A percentile compares a stretch with the other conserved stretches of the same genome.
Evolutionary conservation across 2,888 invertebrate species (phyloP).

Genomic region (Therioaphis trifolii): DNA sequence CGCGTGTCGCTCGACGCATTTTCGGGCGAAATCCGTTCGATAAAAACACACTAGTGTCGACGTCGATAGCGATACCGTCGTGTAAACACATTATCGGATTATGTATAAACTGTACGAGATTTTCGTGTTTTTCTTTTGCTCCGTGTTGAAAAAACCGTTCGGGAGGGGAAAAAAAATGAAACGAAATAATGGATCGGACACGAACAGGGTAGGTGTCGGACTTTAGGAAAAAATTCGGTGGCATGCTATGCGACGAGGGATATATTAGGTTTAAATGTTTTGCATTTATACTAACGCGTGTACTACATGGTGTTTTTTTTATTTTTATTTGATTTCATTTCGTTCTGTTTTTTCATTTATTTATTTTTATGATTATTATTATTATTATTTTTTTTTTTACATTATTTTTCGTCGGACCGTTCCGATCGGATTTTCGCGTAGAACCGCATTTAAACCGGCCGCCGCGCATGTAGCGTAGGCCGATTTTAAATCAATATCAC

Average conservation of each 20-base stretch:
- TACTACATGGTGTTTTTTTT: conserved; percentile 22
- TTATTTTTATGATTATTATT: no score
- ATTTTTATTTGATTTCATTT: no score
- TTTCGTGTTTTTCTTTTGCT: no score
- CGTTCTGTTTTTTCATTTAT: no score
- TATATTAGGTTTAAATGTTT: conserved; percentile 40
- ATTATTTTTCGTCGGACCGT: conserved; percentile 24
- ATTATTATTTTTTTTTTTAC: neutral
- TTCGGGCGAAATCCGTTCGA: no score
- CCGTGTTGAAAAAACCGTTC: no score
- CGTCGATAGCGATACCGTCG: no score
- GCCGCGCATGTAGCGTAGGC: neutral
- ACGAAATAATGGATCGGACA: conserved; percentile 37
- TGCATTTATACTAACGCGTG: conserved; percentile 49
- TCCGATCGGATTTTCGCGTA: conserved; percentile 37
- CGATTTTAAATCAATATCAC: conserved; percentile 56
- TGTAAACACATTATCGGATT: no score
- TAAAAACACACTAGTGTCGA: no score
- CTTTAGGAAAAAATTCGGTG: conserved; percentile 10
- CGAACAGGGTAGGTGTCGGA: conserved; percentile 19
- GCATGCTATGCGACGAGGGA: neutral
- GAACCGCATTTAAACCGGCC: conserved; percentile 20
- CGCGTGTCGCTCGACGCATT: neutral
- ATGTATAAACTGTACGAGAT: neutral
- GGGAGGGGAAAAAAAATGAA: neutral